Percentiles rank a stretch among this genome's conserved stretches.
Conservation (phyloP, 1,140 invertebrate species). For the Helicorthomorpha holstii region DNA sequence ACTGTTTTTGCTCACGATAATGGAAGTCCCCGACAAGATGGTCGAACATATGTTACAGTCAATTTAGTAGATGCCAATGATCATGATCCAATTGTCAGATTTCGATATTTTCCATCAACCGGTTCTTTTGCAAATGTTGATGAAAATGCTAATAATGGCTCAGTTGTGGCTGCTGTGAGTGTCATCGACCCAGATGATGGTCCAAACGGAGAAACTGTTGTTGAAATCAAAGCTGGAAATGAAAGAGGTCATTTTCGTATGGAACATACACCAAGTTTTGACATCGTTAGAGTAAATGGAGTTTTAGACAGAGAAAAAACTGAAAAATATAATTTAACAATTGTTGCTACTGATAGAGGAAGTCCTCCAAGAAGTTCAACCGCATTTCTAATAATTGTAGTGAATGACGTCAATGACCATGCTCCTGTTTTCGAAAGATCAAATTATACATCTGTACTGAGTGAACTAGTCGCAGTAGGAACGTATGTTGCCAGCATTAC, state of each 20-base stretch:
- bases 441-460: slow-evolving; percentile 71
- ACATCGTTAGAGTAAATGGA: slow-evolving; percentile 80
- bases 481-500: slow-evolving; percentile 74
- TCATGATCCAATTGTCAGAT: slow-evolving; percentile 80
- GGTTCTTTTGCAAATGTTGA: slow-evolving; percentile 75
- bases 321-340: slow-evolving; percentile 75
- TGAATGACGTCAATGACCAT: slow-evolving; percentile 91
- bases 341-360: slow-evolving; percentile 77
- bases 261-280: slow-evolving; percentile 62
- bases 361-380: slow-evolving; percentile 62
- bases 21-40: slow-evolving; percentile 71
- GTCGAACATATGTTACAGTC: slow-evolving; percentile 84
- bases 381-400: slow-evolving; percentile 70
- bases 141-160: slow-evolving; percentile 75
- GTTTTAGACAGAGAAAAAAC: slow-evolving; percentile 82
- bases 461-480: slow-evolving; percentile 67
- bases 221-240: slow-evolving; percentile 72
- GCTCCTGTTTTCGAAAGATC: slow-evolving; percentile 86
- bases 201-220: slow-evolving; percentile 65
- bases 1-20: slow-evolving; percentile 86
- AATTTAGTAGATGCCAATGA: slow-evolving; percentile 86
- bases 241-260: slow-evolving; percentile 75
- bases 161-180: slow-evolving; percentile 80
- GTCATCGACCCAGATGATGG: slow-evolving; percentile 82
- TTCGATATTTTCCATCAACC: slow-evolving; percentile 67